Base-by-base conservation (phyloP, 2,113 vertebrate species). In the Oriolus oriolus region DNA sequence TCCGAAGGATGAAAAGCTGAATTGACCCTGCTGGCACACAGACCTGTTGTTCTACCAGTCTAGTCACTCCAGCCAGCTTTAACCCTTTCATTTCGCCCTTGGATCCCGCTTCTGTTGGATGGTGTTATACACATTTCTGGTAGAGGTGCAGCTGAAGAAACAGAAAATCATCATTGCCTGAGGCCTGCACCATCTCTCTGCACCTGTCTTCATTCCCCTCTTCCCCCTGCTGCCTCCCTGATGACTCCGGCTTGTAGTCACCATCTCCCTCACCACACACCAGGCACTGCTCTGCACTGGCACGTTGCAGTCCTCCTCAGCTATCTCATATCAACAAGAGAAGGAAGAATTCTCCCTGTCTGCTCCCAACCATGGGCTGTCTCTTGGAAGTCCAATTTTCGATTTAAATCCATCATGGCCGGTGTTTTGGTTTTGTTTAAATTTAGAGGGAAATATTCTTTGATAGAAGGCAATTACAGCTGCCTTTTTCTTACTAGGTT, bases 21-120 rank as follows among this genome's bases (percentile, higher is more conserved):
- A 88, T 66, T 90, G 86, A 90, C 93, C 95, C 53, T 5, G 2
- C 16, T 94, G 95, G 89, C 90, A 78, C 90, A 69, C 70, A 75
- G 49, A 64, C 31, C 93, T 89, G 83, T 95, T 93, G 83, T 91
- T 90, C 45, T 41, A 56, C 79, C 89, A 88, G 92, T 83, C 81
- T 69, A 47, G 91, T 44, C 69, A 64, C 85, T 95, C 77, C 69
- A 80, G 71, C 39, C 78, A 74, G 59, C 57, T 73, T 89, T 94
- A 96, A 96, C 87, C 73, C 84, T 91, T 90, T 49, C 37, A 9
- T 30, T 66, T 70, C 3, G 0, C 45, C 59, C 54, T 17, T 19
- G 41, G 20, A 15, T 37, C 44, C 18, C 23, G 42, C 64, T 49
- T 31, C 13, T n/a, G 33, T 66, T 52, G 60, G 42, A 21, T 22